phyloP scores from a whole-genome alignment of 1,140 invertebrate genomes.

The Contarinia nasturtii region DNA sequence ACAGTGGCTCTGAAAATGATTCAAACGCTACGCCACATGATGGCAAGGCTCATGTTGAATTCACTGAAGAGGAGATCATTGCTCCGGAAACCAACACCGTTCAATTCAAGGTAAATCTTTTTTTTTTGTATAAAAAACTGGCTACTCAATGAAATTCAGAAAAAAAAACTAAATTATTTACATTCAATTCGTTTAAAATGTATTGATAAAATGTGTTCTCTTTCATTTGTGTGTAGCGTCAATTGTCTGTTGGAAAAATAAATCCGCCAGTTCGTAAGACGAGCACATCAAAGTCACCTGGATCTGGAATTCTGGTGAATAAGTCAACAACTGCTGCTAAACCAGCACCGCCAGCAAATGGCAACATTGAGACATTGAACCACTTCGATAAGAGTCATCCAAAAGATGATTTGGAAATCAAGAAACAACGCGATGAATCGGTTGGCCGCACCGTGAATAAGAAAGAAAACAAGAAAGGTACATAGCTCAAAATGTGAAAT shows the following conservation, averaged over 20 bases:
- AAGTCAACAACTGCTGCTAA: constrained; percentile 34
- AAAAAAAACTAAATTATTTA: no score
- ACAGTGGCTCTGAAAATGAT: constrained; percentile 12
- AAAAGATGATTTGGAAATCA: constrained; percentile 60
- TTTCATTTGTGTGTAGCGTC: background rate
- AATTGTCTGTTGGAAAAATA: constrained; percentile 12
- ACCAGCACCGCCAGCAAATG: constrained; percentile 11
- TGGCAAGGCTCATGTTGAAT: constrained; percentile 20
- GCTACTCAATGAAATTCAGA: constrained; percentile 6
- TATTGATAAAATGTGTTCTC: background rate
- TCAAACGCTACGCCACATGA: constrained; percentile 11
- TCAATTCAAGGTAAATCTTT: constrained; percentile 12
- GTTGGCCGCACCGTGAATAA: constrained; percentile 17
- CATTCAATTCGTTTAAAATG: no score
- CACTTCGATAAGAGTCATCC: constrained; percentile 59
- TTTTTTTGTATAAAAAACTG: constrained; percentile 13
- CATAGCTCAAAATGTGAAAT: no score
- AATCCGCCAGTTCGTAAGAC: constrained; percentile 30
- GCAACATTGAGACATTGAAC: constrained; percentile 28
- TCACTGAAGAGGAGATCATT: constrained; percentile 19
- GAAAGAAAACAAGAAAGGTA: constrained; percentile 19
- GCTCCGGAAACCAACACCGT: constrained; percentile 7
- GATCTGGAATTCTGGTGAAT: constrained; percentile 33
- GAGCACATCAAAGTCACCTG: constrained; percentile 30
- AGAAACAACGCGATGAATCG: constrained; percentile 16